Conservation (phyloP, 2,113 vertebrate genomes). For the Rallus limicola region DNA sequence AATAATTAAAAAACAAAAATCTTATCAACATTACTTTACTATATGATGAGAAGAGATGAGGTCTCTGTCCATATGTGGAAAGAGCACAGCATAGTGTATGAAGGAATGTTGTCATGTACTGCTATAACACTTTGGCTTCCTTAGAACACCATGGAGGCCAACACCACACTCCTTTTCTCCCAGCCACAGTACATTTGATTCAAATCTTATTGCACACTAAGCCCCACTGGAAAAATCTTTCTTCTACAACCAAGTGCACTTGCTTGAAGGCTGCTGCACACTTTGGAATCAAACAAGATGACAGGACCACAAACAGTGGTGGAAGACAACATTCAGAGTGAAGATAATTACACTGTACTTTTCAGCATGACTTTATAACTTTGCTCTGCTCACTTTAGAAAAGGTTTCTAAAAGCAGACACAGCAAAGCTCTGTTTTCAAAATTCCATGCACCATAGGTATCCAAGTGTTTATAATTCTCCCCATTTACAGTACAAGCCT, state of each 20-base stretch:
- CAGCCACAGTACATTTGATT: neutral
- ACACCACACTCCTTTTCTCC: neutral
- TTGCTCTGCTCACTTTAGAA: neutral
- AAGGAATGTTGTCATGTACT: neutral
- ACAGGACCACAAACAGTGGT: neutral
- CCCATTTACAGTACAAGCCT: neutral
- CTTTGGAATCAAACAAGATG: neutral
- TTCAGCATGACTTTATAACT: neutral
- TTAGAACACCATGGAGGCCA: neutral
- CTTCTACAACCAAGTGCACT: neutral
- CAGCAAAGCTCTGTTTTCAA: neutral
- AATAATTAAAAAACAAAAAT: neutral
- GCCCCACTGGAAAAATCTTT: neutral
- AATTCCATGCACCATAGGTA: fast-evolving
- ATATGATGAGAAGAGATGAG: neutral
- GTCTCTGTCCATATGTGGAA: neutral
- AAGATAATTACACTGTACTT: neutral
- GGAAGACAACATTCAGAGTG: neutral
- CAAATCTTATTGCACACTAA: neutral
- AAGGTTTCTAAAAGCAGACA: neutral
- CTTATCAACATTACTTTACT: neutral
- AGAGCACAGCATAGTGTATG: neutral
- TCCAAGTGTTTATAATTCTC: neutral
- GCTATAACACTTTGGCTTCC: neutral
- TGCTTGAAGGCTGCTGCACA: neutral